phyloP scores from a whole-genome alignment of 2,888 invertebrate genomes.

The Dione juno region DNA sequence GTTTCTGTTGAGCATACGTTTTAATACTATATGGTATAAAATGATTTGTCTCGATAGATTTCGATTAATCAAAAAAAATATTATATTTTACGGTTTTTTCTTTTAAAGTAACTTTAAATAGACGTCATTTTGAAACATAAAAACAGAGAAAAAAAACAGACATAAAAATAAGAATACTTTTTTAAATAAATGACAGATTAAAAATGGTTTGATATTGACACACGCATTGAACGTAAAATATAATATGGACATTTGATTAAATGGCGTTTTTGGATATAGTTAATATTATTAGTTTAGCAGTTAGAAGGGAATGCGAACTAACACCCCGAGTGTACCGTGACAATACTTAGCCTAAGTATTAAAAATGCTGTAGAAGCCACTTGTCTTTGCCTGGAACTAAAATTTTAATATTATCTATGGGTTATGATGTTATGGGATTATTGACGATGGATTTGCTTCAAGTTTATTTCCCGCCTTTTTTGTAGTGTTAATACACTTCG shows the following conservation, averaged over 20 bases:
- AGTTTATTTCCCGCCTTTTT: too few relatives aligned
- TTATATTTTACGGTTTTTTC: slow-evolving; percentile 33
- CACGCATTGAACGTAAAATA: slow-evolving; percentile 26
- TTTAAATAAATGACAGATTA: neutral
- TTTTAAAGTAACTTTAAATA: too few relatives aligned
- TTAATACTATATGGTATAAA: slow-evolving; percentile 1
- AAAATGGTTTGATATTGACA: neutral
- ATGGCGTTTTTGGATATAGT: slow-evolving; percentile 35
- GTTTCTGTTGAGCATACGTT: slow-evolving; percentile 17
- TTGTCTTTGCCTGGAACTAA: slow-evolving; percentile 60
- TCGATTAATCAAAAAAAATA: slow-evolving; percentile 28
- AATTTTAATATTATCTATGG: slow-evolving; percentile 22
- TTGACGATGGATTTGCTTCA: too few relatives aligned
- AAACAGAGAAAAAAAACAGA: neutral
- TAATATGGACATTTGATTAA: slow-evolving; percentile 18
- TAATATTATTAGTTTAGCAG: slow-evolving; percentile 56
- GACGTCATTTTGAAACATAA: slow-evolving; percentile 2
- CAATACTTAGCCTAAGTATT: slow-evolving; percentile 74
- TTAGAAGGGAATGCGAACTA: slow-evolving; percentile 76
- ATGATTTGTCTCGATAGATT: slow-evolving; percentile 27
- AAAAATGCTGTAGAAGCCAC: slow-evolving; percentile 66
- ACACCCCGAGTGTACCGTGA: slow-evolving; percentile 74
- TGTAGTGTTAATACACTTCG: neutral
- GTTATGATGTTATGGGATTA: too few relatives aligned
- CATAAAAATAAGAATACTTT: too few relatives aligned